Base-by-base conservation (phyloP, 2,888 invertebrate genomes). In the Diadromus collaris region DNA sequence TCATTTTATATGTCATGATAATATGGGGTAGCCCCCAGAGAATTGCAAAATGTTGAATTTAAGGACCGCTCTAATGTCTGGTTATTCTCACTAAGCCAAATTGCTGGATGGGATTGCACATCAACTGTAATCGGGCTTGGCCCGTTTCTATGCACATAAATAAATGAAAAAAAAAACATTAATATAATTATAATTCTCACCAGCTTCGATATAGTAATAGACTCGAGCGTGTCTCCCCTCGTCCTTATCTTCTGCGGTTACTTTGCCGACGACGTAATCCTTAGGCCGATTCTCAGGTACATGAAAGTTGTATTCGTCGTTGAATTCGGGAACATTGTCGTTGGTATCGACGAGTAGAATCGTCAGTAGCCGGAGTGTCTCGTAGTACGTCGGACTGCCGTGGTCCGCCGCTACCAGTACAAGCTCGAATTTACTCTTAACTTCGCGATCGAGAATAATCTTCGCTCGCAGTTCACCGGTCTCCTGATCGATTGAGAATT, bases 361-460 rank as follows among this genome's bases (percentile, higher is more conserved):
- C 0, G 94, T 95, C 60, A 97, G 91, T 69, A 96, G 93, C 0
- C 95, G 94, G 6, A 96, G 91, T 1, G 95, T 95, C 90, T 97
- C 97, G 85, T 95, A 96, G 85, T 95, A 94, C 0, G 95, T 94
- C 0, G 97, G 97, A 27, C 93, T 94, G 0, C 97, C 97, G 84
- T 96, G 95, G 91, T 97, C 97, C 58, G 94, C 93, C 0, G 97
- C 97, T 6, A 95, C 96, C 83, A 97, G 92, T 19, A 96, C 94
- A 69, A 97, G 91, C 94, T 94, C 93, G 86, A 94, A 95, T 87
- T 92, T 93, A 46, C 94, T 92, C 86, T 93, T 93, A 29, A 92
- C 92, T 89, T 97, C 97, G 38, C 97, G 92, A 87, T 98, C 97
- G 65, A 97, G 92, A 85, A 95, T 94, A 61, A 94, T 94, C 89